These are phyloP conservation scores for Heteropelma amictum DNA, from an alignment of 2,888 invertebrate genomes.

Conservation along the genomic window DNA sequence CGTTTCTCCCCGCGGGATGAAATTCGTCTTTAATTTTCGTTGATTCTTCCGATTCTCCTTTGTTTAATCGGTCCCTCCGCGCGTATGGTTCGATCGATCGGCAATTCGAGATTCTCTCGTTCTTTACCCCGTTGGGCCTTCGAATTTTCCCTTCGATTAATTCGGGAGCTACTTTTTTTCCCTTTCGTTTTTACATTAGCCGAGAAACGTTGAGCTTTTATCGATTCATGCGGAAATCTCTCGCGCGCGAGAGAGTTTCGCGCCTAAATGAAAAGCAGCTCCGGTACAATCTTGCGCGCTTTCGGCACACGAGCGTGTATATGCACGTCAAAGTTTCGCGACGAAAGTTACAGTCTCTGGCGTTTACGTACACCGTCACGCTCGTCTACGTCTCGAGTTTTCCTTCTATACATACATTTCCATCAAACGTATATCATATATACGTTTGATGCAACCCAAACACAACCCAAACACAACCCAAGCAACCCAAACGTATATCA, in stretches of 20 bases:
- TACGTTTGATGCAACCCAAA: too few species aligned
- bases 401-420: constrained; percentile 36
- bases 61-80: neutral
- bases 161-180: neutral
- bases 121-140: neutral
- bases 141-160: neutral
- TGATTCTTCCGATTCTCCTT: neutral
- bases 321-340: constrained; percentile 43
- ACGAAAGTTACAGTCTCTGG: constrained; percentile 44
- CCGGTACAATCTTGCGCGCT: constrained; percentile 52
- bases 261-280: constrained; percentile 23
- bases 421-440: constrained; percentile 20
- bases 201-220: too few species aligned
- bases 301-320: too few species aligned
- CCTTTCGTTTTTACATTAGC: neutral
- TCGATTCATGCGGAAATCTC: constrained; percentile 11
- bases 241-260: constrained; percentile 38
- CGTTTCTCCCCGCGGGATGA: too few species aligned
- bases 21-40: too few species aligned
- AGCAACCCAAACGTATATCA: too few species aligned
- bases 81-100: neutral
- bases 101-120: neutral
- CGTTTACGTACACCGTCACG: constrained; percentile 6
- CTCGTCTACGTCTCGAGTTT: constrained; percentile 39
- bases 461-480: too few species aligned